Base-by-base conservation (phyloP, 2,113 vertebrate species). In the Abramis brama region DNA sequence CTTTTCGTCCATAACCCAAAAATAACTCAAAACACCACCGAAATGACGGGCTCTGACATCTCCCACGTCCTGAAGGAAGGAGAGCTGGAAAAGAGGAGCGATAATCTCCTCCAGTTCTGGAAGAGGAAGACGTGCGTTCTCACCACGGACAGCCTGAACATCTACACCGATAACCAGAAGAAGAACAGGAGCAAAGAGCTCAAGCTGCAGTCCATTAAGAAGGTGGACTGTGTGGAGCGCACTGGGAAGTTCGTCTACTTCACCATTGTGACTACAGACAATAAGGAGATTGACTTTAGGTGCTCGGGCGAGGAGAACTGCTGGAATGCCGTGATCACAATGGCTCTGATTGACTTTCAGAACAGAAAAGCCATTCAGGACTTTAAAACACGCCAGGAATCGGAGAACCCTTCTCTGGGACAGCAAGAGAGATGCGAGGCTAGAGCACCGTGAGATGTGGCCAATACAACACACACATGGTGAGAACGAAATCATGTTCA, bases 281-380 rank as follows among this genome's bases (percentile, higher is more conserved):
- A 95, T 91, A 97, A 97, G 91, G 97, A 99, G 94, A 98, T 99
- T 89, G 97, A 99, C 91, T 99, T 99, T 94, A 95, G 98, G 91
- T 98, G 97, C 92, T 88, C 96, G 0, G 96, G 94, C 64, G 96
- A 97, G 91, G 93, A 95, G 36, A 96, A 95, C 95, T 95, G 96
- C 93, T 99, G 98, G 98, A 98, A 97, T 87, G 96, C 97, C 6
- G 95, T 97, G 85, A 99, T 99, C 94, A 96, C 97, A 39, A 95
- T 99, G 97, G 98, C 98, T 1, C 95, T 99, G 90, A 98, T 99
- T 79, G 96, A 97, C 89, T 99, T 96, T 91, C 97, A 99, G 95
- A 99, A 99, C 96, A 95, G 96, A 86, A 95, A 95, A 85, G 98
- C 98, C 47, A 94, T 98, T 91, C 94, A 97, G 95, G 94, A 95